These are phyloP conservation scores for Hylaeus anthracinus DNA, from an alignment of 1,140 invertebrate species.

Conservation along the genomic window DNA sequence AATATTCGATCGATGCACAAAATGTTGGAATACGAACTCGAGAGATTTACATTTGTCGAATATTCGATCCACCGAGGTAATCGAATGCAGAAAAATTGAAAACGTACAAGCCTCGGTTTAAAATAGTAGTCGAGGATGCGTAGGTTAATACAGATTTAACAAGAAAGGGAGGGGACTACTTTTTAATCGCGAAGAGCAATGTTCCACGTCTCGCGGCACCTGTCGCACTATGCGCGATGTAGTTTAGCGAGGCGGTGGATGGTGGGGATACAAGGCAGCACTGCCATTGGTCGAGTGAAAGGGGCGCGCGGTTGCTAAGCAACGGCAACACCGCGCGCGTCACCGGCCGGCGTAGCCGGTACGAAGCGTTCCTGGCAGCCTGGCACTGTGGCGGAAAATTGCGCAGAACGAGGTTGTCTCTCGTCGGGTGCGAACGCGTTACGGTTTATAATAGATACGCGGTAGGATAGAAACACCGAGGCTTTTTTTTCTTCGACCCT, in stretches of 20 bases:
- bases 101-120: background rate
- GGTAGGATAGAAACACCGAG: background rate
- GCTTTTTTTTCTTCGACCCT: background rate
- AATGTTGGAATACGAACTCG: no score
- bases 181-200: conserved; percentile 38
- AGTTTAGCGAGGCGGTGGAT: conserved; percentile 19
- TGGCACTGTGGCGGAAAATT: conserved; percentile 49
- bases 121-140: conserved; percentile 24
- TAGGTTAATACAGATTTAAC: conserved; percentile 30
- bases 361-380: conserved; percentile 40
- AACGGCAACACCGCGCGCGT: conserved; percentile 73
- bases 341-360: conserved; percentile 70
- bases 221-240: conserved; percentile 51
- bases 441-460: conserved; percentile 18
- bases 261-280: background rate
- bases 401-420: conserved; percentile 72
- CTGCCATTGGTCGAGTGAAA: conserved; percentile 38
- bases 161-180: conserved; percentile 37
- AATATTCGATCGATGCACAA: no score
- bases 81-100: no score
- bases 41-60: no score
- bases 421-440: conserved; percentile 68
- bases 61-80: no score
- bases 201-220: conserved; percentile 41
- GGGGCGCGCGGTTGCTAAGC: conserved; percentile 71